phyloP scores from a whole-genome alignment of 2,888 invertebrate species.

The Pandemis corylana region DNA sequence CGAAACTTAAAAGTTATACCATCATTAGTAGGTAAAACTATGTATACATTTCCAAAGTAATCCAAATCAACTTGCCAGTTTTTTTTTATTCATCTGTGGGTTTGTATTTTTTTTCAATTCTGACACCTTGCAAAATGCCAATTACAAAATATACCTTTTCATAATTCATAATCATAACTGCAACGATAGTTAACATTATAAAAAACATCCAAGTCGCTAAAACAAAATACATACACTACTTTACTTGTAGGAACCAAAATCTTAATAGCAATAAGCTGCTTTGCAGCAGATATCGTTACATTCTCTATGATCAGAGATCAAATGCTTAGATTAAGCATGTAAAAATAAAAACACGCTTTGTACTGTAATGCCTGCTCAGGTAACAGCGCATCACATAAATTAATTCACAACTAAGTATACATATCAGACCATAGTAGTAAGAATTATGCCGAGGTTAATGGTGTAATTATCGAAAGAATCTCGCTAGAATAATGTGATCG shows the following conservation, averaged over 20 bases:
- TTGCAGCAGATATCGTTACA: conserved; percentile 1
- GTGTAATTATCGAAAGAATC: too few species aligned
- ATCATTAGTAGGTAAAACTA: not conserved
- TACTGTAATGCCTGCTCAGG: conserved; percentile 2
- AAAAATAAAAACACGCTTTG: not conserved
- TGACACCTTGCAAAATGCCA: not conserved
- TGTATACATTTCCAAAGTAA: not conserved
- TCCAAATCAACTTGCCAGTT: conserved; percentile 15
- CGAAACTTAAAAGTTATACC: conserved; percentile 19
- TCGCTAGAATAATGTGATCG: too few species aligned
- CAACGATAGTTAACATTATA: not conserved
- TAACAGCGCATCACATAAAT: conserved; percentile 4
- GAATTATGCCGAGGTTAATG: not conserved
- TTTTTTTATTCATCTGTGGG: not conserved
- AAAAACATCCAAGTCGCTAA: conserved; percentile 11
- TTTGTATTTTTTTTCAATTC: not conserved
- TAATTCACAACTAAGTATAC: conserved; percentile 1
- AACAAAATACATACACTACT: conserved; percentile 4
- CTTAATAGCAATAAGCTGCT: conserved; percentile 14
- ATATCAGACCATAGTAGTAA: not conserved
- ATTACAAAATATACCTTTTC: not conserved
- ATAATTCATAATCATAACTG: not conserved
- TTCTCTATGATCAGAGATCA: not conserved
- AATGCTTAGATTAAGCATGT: not conserved
- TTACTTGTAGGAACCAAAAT: conserved; percentile 23